Percentiles rank a stretch among this genome's conserved stretches.
These are phyloP conservation scores for Xiphydria camelus DNA, from an alignment of 2,888 invertebrate genomes.

Conservation along the genomic window DNA sequence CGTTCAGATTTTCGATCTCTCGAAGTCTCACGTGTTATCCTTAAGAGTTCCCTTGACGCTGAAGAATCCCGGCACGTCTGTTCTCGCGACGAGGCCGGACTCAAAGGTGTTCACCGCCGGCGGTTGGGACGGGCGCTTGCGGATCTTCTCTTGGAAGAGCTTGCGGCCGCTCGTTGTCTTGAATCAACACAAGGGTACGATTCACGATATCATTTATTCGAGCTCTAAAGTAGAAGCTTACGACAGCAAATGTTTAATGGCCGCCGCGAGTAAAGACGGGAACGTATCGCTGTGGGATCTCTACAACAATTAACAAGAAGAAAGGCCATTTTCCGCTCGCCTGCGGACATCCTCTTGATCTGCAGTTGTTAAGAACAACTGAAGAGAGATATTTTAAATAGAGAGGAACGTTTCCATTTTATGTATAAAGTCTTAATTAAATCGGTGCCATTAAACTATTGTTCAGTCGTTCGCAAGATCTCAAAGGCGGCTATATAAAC, in stretches of 20 bases:
- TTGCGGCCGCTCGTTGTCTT: conserved; percentile 73
- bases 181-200: conserved; percentile 71
- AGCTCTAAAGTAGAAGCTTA: conserved; percentile 67
- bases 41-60: conserved; percentile 63
- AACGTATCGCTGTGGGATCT: conserved; percentile 80
- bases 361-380: too few species aligned
- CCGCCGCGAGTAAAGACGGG: conserved; percentile 74
- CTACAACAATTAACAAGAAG: conserved; percentile 62
- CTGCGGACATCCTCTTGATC: too few species aligned
- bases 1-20: conserved; percentile 46
- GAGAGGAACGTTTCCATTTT: too few species aligned
- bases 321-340: too few species aligned
- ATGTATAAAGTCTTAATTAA: too few species aligned
- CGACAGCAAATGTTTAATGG: conserved; percentile 75
- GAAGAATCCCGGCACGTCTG: conserved; percentile 76
- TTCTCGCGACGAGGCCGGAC: conserved; percentile 70
- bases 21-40: conserved; percentile 40
- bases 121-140: conserved; percentile 76
- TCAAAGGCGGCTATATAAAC: too few species aligned
- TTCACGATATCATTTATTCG: conserved; percentile 76
- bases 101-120: conserved; percentile 74
- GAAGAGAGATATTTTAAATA: too few species aligned
- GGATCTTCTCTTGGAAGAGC: conserved; percentile 79
- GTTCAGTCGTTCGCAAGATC: too few species aligned
- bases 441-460: too few species aligned